These are phyloP conservation scores for Sorex maritimensis DNA, from an alignment of 2,797 vertebrate species.

Conservation along the genomic window DNA sequence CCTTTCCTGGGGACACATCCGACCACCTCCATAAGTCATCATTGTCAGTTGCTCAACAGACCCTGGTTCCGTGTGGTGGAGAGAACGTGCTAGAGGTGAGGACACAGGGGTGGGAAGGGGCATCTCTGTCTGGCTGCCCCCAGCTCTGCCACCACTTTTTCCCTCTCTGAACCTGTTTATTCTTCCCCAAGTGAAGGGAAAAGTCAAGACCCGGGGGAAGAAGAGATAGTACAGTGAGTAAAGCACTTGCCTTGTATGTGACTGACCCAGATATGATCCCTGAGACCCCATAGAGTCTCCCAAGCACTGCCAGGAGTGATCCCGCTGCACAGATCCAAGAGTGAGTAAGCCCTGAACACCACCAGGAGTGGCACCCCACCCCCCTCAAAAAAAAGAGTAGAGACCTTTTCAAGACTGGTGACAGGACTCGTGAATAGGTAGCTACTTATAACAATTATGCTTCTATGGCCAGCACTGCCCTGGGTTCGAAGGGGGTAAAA, in stretches of 20 bases:
- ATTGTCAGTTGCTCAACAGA: slow-evolving; percentile 38
- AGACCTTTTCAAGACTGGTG: not conserved
- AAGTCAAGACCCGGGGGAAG: no score
- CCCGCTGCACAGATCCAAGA: no score
- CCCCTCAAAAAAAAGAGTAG: not conserved
- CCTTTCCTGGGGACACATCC: not conserved
- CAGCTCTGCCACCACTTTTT: not conserved
- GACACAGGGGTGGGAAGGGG: not conserved
- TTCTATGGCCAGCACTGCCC: no score
- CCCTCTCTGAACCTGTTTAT: slow-evolving; percentile 4
- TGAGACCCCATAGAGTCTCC: no score
- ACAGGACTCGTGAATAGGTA: slow-evolving; percentile 7
- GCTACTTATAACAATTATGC: not conserved
- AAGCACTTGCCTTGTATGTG: no score
- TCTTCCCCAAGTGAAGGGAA: not conserved
- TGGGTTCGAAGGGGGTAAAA: no score
- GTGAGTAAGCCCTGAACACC: no score
- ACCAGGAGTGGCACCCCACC: no score
- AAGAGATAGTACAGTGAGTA: not conserved
- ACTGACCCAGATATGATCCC: no score
- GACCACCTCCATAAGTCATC: not conserved
- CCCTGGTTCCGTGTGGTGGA: not conserved
- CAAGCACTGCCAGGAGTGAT: no score
- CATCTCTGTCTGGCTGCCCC: not conserved
- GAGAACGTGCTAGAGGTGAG: not conserved